phyloP scores from a whole-genome alignment of 2,797 vertebrate species.

The Avahi laniger region DNA sequence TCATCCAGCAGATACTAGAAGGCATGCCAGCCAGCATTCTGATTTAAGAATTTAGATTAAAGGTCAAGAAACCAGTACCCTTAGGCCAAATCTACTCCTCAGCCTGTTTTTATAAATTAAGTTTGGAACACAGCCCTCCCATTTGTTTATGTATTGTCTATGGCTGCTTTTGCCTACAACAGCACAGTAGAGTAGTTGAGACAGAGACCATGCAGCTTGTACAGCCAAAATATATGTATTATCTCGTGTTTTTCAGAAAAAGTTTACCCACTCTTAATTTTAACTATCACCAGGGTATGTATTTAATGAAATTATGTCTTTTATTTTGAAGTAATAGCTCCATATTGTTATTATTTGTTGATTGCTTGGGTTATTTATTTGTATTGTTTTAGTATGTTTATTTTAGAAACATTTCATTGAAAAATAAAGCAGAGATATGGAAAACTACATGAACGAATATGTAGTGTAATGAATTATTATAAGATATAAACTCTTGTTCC shows the following conservation, averaged over 20 bases:
- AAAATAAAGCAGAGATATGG: neutral
- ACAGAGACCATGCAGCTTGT: neutral
- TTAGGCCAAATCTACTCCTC: neutral
- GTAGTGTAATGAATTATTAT: neutral
- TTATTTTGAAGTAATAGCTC: neutral
- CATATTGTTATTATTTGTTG: neutral
- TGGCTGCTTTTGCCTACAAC: neutral
- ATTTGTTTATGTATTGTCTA: neutral
- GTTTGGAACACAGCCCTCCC: neutral
- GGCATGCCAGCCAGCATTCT: neutral
- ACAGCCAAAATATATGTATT: neutral
- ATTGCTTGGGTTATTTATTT: neutral
- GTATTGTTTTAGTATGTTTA: neutral
- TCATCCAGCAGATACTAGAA: neutral
- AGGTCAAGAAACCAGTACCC: neutral
- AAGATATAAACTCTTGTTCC: neutral
- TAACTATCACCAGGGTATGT: neutral
- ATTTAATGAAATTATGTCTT: neutral
- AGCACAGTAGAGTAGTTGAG: neutral
- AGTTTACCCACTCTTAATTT: neutral
- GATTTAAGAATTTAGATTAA: constrained; percentile 40
- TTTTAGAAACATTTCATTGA: constrained; percentile 2
- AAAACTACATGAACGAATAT: neutral
- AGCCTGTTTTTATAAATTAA: neutral
- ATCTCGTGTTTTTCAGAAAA: neutral